Evolutionary conservation across 2,888 invertebrate genomes (phyloP).

Genomic region (Therioaphis trifolii): DNA sequence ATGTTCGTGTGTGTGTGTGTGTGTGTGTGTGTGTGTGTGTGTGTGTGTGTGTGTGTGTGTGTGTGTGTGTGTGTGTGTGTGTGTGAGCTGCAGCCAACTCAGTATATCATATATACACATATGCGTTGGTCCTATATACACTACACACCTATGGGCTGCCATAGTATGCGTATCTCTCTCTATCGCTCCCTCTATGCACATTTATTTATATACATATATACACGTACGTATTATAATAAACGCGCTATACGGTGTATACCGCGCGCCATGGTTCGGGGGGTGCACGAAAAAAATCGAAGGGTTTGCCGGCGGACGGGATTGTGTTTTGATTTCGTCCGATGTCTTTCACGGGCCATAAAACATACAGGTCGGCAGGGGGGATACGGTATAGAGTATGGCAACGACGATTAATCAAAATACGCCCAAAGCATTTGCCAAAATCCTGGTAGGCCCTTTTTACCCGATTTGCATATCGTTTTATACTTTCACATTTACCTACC

Average conservation of each 20-base stretch:
- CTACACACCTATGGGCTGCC: background rate
- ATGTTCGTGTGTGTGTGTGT: background rate
- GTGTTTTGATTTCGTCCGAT: slow-evolving; percentile 55
- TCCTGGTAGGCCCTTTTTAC: slow-evolving; percentile 12
- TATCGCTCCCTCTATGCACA: background rate
- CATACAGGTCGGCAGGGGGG: slow-evolving; percentile 22
- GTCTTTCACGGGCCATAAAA: slow-evolving; percentile 61
- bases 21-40: background rate
- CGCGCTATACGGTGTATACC: background rate
- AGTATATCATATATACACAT: too few relatives aligned
- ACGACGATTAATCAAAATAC: slow-evolving; percentile 57
- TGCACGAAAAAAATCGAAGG: background rate
- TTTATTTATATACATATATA: too few relatives aligned
- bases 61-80: background rate
- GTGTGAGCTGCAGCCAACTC: too few relatives aligned
- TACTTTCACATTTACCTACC: background rate
- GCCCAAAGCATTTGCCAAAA: slow-evolving; percentile 54
- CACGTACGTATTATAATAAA: slow-evolving; percentile 3
- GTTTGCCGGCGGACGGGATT: slow-evolving; percentile 25
- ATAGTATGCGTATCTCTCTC: background rate
- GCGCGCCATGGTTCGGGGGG: background rate
- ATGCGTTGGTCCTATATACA: too few relatives aligned
- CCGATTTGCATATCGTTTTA: slow-evolving; percentile 39
- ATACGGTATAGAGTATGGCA: background rate
- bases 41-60: background rate